A percentile compares a stretch with the other conserved stretches of the same genome.
phyloP scores from a whole-genome alignment of 1,140 invertebrate genomes.

The Hydropsyche tenuis region DNA sequence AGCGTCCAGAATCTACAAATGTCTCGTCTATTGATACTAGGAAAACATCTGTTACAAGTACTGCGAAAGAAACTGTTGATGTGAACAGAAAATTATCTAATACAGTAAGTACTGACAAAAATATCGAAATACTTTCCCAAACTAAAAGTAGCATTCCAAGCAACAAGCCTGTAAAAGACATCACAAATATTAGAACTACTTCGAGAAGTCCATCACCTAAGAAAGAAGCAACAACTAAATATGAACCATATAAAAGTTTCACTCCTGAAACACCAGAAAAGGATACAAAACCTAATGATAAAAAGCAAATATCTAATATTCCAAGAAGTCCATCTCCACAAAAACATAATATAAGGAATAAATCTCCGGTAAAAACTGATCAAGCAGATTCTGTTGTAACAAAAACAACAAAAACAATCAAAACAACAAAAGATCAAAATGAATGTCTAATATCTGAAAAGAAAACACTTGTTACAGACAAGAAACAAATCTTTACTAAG shows the following conservation, averaged over 20 bases:
- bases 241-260: background rate
- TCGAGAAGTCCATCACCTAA: conserved; percentile 16
- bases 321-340: conserved; percentile 28
- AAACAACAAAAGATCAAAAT: conserved; percentile 8
- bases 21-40: background rate
- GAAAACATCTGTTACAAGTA: background rate
- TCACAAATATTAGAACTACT: background rate
- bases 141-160: background rate
- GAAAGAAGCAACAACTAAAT: background rate
- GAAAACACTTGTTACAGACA: conserved; percentile 1
- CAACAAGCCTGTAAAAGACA: background rate
- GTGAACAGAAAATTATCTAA: background rate
- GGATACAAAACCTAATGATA: too few species aligned
- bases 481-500: background rate
- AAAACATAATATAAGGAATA: conserved; percentile 21
- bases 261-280: background rate
- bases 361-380: conserved; percentile 39
- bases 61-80: background rate
- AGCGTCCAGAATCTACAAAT: background rate
- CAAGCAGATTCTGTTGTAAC: background rate
- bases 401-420: conserved; percentile 35
- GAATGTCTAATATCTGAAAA: background rate
- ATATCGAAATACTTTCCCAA: background rate
- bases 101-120: background rate
- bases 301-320: background rate